Evolutionary conservation across 2,113 vertebrate species (phyloP).

Genomic region (Istiophorus platypterus): DNA sequence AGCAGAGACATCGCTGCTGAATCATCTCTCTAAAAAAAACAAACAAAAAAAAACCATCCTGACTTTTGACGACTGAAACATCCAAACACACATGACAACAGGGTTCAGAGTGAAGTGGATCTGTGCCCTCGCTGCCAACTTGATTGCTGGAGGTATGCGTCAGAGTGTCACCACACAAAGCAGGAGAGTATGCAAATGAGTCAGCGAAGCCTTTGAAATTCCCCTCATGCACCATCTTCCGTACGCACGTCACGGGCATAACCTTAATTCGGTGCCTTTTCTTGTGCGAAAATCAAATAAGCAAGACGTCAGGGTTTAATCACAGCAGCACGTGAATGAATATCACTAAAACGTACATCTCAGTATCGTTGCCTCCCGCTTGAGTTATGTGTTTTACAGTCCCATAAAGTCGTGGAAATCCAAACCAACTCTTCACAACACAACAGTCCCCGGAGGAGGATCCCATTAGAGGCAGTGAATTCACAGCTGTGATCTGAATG

Average conservation of each 20-base stretch:
- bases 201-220: constrained; percentile 42
- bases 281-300: constrained; percentile 27
- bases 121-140: constrained; percentile 31
- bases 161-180: background rate
- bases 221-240: constrained; percentile 15
- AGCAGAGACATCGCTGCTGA: background rate
- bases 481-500: constrained; percentile 63
- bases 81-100: constrained; percentile 2
- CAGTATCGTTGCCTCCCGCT: background rate
- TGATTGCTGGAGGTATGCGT: background rate
- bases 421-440: constrained; percentile 24
- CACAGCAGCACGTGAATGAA: background rate
- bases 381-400: background rate
- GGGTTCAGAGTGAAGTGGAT: constrained; percentile 1
- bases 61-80: background rate
- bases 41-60: background rate
- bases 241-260: background rate
- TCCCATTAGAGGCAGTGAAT: constrained; percentile 41
- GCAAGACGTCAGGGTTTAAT: constrained; percentile 14
- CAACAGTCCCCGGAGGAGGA: constrained; percentile 20
- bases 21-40: background rate
- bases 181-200: constrained; percentile 47
- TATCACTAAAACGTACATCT: background rate
- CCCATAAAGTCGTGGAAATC: constrained; percentile 12
- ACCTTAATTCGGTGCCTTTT: background rate